Evolutionary conservation across 2,888 invertebrate genomes (phyloP), one percentile per base, ranked within the genome.

Genomic region (Labia minor): DNA sequence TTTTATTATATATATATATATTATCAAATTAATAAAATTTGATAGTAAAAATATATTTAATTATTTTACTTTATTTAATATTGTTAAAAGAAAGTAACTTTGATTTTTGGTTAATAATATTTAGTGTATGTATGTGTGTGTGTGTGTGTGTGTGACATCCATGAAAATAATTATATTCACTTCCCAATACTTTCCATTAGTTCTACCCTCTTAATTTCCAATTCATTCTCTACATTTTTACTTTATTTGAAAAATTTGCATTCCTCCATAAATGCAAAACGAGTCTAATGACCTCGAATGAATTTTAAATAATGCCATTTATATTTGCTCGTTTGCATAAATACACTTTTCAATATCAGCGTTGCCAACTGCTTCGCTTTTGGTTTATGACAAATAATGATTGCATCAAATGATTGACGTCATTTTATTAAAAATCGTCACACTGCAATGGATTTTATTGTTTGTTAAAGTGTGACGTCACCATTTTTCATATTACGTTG

Each of bases 201-300:
- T 6, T 26, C 26, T 26, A 26, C 8, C 49, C 49, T 16, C 49
- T 49, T 49, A 49, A 49, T 49, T 49, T 49, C 49, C 49, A 49
- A 49, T 49, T 49, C 49, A 49, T 49, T n/a, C 49, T 8, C 49
- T 49, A 49, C 49, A 49, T 49, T 49, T 49, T 49, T 49, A 49
- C 49, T 49, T 49, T 49, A 49, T 49, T 49, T 49, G 49, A 49
- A 49, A 49, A 49, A 49, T 49, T 49, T 49, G 49, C 49, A 49
- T 49, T 49, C 49, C 16, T 49, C 49, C 49, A 49, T 49, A 49
- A 49, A 49, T 49, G 49, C 49, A 49, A 49, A 49, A 49, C 49
- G 49, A 49, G n/a, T 49, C 49, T 49, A 49, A 49, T 49, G 49
- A 49, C 49, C 49, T 49, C 49, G 49, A 49, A 49, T 49, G 49